These are phyloP conservation scores for Cyanoramphus novaezelandiae DNA, from an alignment of 2,113 vertebrate species.

Conservation along the genomic window DNA sequence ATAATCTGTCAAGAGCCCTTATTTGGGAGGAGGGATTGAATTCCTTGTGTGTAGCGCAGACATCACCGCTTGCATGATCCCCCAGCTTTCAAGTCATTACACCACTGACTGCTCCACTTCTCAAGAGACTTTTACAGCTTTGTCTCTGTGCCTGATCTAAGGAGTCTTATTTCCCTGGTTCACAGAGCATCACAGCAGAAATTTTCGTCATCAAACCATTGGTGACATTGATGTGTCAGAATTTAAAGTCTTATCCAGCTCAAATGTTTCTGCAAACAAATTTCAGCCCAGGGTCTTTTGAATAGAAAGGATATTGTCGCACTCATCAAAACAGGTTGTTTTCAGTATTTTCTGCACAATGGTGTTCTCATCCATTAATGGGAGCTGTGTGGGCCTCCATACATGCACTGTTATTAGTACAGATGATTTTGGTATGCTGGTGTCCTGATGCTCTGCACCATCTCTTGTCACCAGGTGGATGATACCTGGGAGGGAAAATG, in stretches of 20 bases:
- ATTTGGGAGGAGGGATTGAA: background rate
- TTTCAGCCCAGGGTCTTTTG: background rate
- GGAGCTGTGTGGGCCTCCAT: background rate
- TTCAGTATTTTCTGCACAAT: background rate
- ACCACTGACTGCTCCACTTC: conserved; percentile 2
- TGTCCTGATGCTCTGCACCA: background rate
- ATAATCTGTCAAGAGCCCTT: background rate
- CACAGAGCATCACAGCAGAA: background rate
- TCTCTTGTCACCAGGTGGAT: background rate
- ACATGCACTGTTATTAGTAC: fast-evolving
- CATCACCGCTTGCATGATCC: background rate
- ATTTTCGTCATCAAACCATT: background rate
- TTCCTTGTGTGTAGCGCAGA: background rate
- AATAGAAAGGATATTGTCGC: background rate
- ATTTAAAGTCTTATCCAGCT: background rate
- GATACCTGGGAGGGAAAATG: background rate
- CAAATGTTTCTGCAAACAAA: background rate
- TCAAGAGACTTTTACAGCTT: background rate
- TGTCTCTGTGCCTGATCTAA: background rate
- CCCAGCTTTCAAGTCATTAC: background rate
- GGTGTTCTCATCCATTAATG: background rate
- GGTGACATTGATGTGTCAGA: background rate
- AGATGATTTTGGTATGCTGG: fast-evolving
- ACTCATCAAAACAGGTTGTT: background rate
- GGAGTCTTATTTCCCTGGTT: background rate